Percentiles rank a stretch among this genome's conserved stretches.
Evolutionary conservation across 2,888 invertebrate species (phyloP).

Genomic region (Zaprionus bogoriensis): DNA sequence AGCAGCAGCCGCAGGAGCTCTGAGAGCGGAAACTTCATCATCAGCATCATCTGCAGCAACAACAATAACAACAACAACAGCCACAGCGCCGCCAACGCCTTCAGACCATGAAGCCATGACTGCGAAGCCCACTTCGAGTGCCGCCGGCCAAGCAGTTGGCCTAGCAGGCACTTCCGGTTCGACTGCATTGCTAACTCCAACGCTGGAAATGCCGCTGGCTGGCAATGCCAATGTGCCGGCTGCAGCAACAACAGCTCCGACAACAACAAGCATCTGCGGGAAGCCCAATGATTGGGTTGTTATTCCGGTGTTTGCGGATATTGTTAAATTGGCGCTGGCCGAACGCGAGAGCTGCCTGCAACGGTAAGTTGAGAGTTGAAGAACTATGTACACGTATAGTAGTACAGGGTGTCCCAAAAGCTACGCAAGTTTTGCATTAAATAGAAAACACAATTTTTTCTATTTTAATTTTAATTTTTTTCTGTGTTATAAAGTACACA

Average conservation of each 20-base stretch:
- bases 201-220: conserved; percentile 17
- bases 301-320: conserved; percentile 83
- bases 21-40: conserved; percentile 47
- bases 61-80: conserved; percentile 16
- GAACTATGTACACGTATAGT: too few species aligned
- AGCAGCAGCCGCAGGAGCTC: conserved; percentile 24
- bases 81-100: conserved; percentile 39
- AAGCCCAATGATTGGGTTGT: conserved; percentile 83
- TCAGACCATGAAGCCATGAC: conserved; percentile 30
- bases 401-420: too few species aligned
- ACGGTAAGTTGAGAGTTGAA: conserved; percentile 82
- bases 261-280: conserved; percentile 45
- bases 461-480: too few species aligned
- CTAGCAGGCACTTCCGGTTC: conserved; percentile 60
- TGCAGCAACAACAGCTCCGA: conserved; percentile 32
- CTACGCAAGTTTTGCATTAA: too few species aligned
- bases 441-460: too few species aligned
- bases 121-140: conserved; percentile 33
- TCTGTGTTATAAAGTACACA: too few species aligned
- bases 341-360: conserved; percentile 82
- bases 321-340: conserved; percentile 83
- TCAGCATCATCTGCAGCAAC: conserved; percentile 44
- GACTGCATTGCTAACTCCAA: conserved; percentile 42
- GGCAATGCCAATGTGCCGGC: conserved; percentile 22
- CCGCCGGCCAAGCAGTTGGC: conserved; percentile 40